Evolutionary conservation across 2,113 vertebrate genomes (phyloP).

Genomic region (Syngnathoides biaculeatus): DNA sequence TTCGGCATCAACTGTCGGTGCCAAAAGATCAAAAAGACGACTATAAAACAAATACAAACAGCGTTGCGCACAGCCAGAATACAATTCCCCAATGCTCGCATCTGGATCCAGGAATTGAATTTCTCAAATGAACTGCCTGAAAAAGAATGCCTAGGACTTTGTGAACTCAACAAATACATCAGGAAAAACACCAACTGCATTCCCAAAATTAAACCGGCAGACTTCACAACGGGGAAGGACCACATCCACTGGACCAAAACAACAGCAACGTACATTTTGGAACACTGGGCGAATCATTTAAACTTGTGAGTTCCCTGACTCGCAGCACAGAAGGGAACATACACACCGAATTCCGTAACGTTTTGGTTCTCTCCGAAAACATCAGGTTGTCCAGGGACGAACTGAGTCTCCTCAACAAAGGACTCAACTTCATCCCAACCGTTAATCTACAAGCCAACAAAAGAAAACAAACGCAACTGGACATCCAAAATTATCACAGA

Average conservation of each 20-base stretch:
- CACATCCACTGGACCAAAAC: neutral
- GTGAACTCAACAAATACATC: neutral
- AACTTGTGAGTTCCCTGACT: too few species aligned
- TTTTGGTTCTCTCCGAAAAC: too few species aligned
- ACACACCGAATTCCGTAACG: too few species aligned
- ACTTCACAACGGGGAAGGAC: neutral
- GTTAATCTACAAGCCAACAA: too few species aligned
- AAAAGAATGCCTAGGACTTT: fast-evolving
- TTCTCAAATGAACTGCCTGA: neutral
- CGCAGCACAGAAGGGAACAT: too few species aligned
- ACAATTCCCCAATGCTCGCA: neutral
- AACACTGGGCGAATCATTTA: neutral
- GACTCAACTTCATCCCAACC: too few species aligned
- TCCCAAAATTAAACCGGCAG: too few species aligned
- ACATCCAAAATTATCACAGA: too few species aligned
- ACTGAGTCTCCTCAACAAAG: too few species aligned
- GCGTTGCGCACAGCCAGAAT: neutral
- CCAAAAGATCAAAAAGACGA: neutral
- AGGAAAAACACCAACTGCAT: too few species aligned
- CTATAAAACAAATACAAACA: neutral
- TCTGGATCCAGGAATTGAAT: neutral
- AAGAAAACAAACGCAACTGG: too few species aligned
- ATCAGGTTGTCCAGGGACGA: too few species aligned
- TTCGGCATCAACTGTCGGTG: neutral
- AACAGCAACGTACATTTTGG: neutral